Percentiles rank a stretch among this genome's conserved stretches.
Evolutionary conservation across 2,888 invertebrate genomes (phyloP).

Genomic region (Eumacrocentrus americanus): DNA sequence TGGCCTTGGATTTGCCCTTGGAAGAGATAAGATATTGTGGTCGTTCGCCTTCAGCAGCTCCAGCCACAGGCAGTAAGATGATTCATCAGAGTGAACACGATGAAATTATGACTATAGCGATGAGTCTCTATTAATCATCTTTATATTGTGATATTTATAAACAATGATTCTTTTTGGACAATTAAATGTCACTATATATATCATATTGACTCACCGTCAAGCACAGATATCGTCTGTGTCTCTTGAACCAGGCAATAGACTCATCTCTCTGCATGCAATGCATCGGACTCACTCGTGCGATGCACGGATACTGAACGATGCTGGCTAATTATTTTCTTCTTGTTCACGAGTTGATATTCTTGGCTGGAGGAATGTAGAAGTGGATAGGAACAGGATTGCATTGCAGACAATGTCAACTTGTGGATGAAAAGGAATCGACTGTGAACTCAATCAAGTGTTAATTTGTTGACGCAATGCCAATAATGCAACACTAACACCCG

Average conservation of each 20-base stretch:
- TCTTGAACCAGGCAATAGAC: slow-evolving; percentile 7
- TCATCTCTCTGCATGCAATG: slow-evolving; percentile 7
- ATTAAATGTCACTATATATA: not conserved
- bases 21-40: slow-evolving; percentile 48
- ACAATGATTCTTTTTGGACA: slow-evolving; percentile 24
- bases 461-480: slow-evolving; percentile 25
- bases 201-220: slow-evolving; percentile 37
- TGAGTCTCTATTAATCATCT: no score
- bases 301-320: not conserved
- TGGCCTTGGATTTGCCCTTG: slow-evolving; percentile 41
- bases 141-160: slow-evolving; percentile 39
- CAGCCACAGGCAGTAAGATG: slow-evolving; percentile 51
- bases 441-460: slow-evolving; percentile 15
- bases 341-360: not conserved
- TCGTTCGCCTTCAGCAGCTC: slow-evolving; percentile 44
- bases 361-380: not conserved
- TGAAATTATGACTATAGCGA: no score
- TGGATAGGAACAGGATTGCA: not conserved
- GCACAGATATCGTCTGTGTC: slow-evolving; percentile 28
- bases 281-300: not conserved
- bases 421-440: slow-evolving; percentile 6
- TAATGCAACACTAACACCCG: not conserved
- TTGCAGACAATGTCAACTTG: not conserved
- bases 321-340: not conserved
- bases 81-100: slow-evolving; percentile 44